A percentile compares a stretch with the other conserved stretches of the same genome.
Conservation (phyloP, 1,140 invertebrate genomes). For the Scaptomyza pallida region DNA sequence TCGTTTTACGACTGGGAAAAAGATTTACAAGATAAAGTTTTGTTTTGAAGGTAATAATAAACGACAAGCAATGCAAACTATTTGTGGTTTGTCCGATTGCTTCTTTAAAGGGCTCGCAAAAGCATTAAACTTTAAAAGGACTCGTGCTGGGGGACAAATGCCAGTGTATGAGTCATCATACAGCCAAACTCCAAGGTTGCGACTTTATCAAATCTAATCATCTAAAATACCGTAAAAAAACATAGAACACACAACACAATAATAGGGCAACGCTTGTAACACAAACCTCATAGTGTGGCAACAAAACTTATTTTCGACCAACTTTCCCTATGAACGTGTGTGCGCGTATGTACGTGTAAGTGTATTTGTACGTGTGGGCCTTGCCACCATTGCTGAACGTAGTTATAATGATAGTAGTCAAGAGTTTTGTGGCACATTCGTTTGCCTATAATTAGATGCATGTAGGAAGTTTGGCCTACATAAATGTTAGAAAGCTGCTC, state of each 20-base stretch:
- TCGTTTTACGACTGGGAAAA: slow-evolving; percentile 9
- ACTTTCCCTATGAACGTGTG: slow-evolving; percentile 47
- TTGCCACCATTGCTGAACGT: slow-evolving; percentile 39
- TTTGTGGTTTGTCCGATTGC: slow-evolving; percentile 18
- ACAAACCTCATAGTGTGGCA: slow-evolving; percentile 64
- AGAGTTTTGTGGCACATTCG: slow-evolving; percentile 25
- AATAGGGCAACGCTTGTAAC: slow-evolving; percentile 40
- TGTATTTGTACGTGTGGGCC: slow-evolving; percentile 18
- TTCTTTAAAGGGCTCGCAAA: slow-evolving; percentile 19
- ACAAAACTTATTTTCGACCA: slow-evolving; percentile 71
- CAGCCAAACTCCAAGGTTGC: not conserved
- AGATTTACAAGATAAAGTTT: slow-evolving; percentile 6
- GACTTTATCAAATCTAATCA: slow-evolving; percentile 66
- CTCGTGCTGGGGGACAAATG: not conserved
- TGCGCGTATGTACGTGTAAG: slow-evolving; percentile 19
- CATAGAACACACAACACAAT: slow-evolving; percentile 15
- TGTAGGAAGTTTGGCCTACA: slow-evolving; percentile 44
- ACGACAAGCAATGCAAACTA: slow-evolving; percentile 14
- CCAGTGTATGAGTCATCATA: not conserved
- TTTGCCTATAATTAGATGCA: slow-evolving; percentile 76
- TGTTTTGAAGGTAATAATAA: not conserved
- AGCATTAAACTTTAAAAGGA: not conserved
- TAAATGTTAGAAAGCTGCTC: not conserved
- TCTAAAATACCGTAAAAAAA: slow-evolving; percentile 58
- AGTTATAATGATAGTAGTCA: slow-evolving; percentile 54